Evolutionary conservation across 2,888 invertebrate genomes (phyloP).

Genomic region (Parnassius orleans): DNA sequence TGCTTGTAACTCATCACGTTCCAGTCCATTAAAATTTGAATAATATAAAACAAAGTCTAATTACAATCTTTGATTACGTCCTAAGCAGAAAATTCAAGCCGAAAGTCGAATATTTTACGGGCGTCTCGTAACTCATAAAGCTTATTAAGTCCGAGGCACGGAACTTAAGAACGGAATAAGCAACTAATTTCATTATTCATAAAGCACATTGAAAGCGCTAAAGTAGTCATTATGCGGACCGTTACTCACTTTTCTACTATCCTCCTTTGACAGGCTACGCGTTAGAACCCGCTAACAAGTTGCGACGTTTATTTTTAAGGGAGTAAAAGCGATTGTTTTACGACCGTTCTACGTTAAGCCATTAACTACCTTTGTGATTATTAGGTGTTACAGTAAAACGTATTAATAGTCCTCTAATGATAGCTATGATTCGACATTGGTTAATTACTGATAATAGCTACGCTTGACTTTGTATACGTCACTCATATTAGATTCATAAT

Average conservation of each 20-base stretch:
- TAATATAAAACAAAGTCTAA: conserved; percentile 27
- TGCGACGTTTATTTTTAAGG: conserved; percentile 72
- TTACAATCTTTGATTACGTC: conserved; percentile 51
- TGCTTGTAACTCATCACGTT: conserved; percentile 19
- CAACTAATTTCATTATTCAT: conserved; percentile 80
- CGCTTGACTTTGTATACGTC: background rate
- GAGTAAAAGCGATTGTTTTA: conserved; percentile 72
- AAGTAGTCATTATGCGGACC: conserved; percentile 74
- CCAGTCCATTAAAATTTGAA: conserved; percentile 24
- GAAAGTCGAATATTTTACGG: conserved; percentile 51
- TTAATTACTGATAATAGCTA: conserved; percentile 9
- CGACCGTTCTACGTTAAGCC: conserved; percentile 72
- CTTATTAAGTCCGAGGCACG: conserved; percentile 69
- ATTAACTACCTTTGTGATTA: conserved; percentile 76
- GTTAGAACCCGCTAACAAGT: conserved; percentile 70
- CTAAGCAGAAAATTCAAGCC: conserved; percentile 39
- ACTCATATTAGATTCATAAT: no score
- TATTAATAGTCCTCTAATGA: conserved; percentile 73
- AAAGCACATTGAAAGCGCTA: conserved; percentile 79
- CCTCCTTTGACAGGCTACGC: conserved; percentile 67
- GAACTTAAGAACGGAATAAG: conserved; percentile 74
- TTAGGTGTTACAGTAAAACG: conserved; percentile 65
- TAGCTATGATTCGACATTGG: conserved; percentile 59
- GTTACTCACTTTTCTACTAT: conserved; percentile 75
- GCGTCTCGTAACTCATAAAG: conserved; percentile 60